A percentile compares a stretch with the other conserved stretches of the same genome.
Conservation (phyloP, 2,888 invertebrate species). For the Hydropsyche betteni region DNA sequence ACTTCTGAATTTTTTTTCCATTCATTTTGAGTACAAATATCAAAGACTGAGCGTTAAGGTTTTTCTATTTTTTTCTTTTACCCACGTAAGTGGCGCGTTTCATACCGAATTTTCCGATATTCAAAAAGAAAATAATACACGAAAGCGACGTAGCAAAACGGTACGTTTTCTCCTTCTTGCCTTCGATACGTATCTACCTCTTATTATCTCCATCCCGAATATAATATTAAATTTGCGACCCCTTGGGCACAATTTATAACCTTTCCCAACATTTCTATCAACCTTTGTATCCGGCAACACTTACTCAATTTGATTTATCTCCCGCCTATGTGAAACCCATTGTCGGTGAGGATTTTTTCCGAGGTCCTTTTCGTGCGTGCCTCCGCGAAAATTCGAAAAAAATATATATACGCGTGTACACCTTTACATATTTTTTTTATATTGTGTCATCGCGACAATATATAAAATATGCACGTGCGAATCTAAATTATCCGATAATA, state of each 20-base stretch:
- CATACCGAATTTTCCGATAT: slow-evolving; percentile 8
- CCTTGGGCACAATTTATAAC: slow-evolving; percentile 41
- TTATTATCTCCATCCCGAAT: slow-evolving; percentile 38
- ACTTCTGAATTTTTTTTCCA: neutral
- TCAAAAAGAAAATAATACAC: slow-evolving; percentile 15
- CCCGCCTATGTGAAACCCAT: slow-evolving; percentile 29
- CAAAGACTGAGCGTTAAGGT: neutral
- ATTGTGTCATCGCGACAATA: neutral
- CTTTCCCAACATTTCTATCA: slow-evolving; percentile 37
- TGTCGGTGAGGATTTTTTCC: slow-evolving; percentile 32
- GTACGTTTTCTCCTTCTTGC: slow-evolving; percentile 16
- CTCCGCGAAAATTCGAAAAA: neutral
- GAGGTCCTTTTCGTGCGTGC: neutral
- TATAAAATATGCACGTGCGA: slow-evolving; percentile 17
- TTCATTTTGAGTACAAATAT: slow-evolving; percentile 1
- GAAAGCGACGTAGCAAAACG: slow-evolving; percentile 7
- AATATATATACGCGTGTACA: neutral
- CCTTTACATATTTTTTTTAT: too few species aligned
- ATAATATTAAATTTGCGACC: slow-evolving; percentile 40
- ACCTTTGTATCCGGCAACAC: slow-evolving; percentile 42
- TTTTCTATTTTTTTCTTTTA: neutral
- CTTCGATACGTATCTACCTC: slow-evolving; percentile 34
- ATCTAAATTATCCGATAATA: neutral
- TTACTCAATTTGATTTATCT: slow-evolving; percentile 40
- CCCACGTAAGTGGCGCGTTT: neutral